A percentile compares a stretch with the other conserved stretches of the same genome.
Evolutionary conservation across 2,888 invertebrate genomes (phyloP).

Genomic region (Graphium colonna): DNA sequence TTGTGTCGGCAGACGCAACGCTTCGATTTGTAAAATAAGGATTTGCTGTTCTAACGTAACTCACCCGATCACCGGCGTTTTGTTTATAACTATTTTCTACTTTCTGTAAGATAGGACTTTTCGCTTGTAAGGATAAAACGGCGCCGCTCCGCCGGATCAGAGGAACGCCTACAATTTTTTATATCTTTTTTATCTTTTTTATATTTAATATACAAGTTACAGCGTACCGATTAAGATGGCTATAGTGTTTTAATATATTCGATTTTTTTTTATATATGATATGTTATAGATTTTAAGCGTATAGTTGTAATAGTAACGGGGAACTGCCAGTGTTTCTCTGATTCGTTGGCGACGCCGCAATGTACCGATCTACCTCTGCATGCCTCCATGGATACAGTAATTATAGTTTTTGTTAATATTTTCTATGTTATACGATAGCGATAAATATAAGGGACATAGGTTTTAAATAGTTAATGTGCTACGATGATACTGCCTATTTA

Average conservation of each 20-base stretch:
- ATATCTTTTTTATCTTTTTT: slow-evolving; percentile 12
- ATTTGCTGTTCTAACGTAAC: slow-evolving; percentile 45
- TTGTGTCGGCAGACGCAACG: slow-evolving; percentile 57
- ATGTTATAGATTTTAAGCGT: slow-evolving; percentile 16
- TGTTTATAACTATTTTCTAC: slow-evolving; percentile 28
- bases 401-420: slow-evolving; percentile 69
- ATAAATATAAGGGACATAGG: slow-evolving; percentile 50
- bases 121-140: slow-evolving; percentile 32
- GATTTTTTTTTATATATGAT: slow-evolving; percentile 17
- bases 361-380: slow-evolving; percentile 73
- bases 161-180: slow-evolving; percentile 5
- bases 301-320: slow-evolving; percentile 9
- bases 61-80: slow-evolving; percentile 25
- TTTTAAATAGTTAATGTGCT: slow-evolving; percentile 44
- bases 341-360: slow-evolving; percentile 42
- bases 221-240: slow-evolving; percentile 11
- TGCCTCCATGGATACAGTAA: slow-evolving; percentile 66
- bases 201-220: slow-evolving; percentile 19
- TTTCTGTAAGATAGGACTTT: slow-evolving; percentile 38
- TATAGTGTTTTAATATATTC: slow-evolving; percentile 24
- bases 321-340: slow-evolving; percentile 25
- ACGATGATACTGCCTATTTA: slow-evolving; percentile 34
- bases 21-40: slow-evolving; percentile 64
- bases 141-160: slow-evolving; percentile 2
- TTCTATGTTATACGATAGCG: slow-evolving; percentile 63